phyloP scores from a whole-genome alignment of 2,888 invertebrate genomes.

The Cephus rjabovi region DNA sequence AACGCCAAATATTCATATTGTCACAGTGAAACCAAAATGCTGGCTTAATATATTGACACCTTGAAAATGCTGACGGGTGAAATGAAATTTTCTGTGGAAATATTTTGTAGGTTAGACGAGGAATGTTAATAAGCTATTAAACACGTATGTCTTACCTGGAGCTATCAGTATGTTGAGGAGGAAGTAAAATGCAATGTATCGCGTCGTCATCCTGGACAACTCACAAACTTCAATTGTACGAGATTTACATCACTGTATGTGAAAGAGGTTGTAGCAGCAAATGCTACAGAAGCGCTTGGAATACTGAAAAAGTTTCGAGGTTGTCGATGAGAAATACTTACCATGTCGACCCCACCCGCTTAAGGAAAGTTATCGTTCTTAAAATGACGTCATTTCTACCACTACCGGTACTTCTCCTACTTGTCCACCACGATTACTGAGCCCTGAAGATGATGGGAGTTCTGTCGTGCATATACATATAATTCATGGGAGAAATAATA shows the following conservation, averaged over 20 bases:
- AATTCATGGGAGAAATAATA: not conserved
- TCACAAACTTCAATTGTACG: not conserved
- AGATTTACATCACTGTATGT: not conserved
- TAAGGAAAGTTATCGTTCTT: not conserved
- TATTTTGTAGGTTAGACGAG: not conserved
- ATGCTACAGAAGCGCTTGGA: not conserved
- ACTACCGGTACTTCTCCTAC: not conserved
- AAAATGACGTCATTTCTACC: not conserved
- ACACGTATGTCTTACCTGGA: not conserved
- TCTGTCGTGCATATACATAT: not conserved
- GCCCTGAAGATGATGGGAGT: not conserved
- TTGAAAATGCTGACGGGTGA: no score
- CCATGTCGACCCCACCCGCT: not conserved
- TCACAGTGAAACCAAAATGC: no score
- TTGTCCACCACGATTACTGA: not conserved
- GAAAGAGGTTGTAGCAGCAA: not conserved
- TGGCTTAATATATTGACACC: no score
- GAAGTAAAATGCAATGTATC: not conserved
- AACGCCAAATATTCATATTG: not conserved
- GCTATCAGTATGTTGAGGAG: not conserved
- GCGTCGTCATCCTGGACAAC: not conserved
- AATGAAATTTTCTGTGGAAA: not conserved
- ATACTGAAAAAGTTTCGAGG: not conserved
- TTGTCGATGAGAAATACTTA: not conserved
- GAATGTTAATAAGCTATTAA: not conserved